A percentile compares a stretch with the other conserved stretches of the same genome.
These are phyloP conservation scores for Glaucopsyche alexis DNA, from an alignment of 2,888 invertebrate species.

Conservation along the genomic window DNA sequence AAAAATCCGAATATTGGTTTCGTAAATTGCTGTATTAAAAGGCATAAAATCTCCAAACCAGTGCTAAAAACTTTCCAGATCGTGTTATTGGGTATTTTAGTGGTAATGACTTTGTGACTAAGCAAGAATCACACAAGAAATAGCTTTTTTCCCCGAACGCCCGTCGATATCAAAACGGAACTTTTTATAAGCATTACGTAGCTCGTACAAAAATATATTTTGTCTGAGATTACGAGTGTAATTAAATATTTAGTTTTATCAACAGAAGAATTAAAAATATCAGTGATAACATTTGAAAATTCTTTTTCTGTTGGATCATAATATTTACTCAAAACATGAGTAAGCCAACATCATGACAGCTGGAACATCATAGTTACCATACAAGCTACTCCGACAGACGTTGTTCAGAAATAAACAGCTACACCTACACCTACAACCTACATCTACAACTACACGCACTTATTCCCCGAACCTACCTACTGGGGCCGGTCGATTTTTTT, in stretches of 20 bases:
- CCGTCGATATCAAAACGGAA: conserved; percentile 11
- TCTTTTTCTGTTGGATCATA: background rate
- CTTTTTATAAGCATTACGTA: conserved; percentile 6
- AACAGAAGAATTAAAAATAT: background rate
- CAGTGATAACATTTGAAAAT: background rate
- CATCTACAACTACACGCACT: too few species aligned
- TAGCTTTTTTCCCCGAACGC: background rate
- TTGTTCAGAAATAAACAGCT: too few species aligned
- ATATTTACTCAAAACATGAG: too few species aligned
- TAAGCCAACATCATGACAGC: too few species aligned
- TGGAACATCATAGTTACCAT: too few species aligned
- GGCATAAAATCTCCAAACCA: background rate
- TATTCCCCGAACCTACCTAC: too few species aligned
- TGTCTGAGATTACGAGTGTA: background rate
- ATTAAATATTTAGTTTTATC: conserved; percentile 5
- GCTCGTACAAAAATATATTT: conserved; percentile 2
- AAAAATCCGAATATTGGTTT: too few species aligned
- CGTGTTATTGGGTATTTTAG: background rate
- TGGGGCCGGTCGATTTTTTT: too few species aligned
- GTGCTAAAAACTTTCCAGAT: background rate
- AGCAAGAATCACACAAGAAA: conserved; percentile 1
- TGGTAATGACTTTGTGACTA: conserved; percentile 11
- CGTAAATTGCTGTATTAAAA: background rate
- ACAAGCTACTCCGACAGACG: too few species aligned
- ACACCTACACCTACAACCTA: too few species aligned